phyloP scores from a whole-genome alignment of 2,888 invertebrate species.

The Carpatolechia fugitivella region DNA sequence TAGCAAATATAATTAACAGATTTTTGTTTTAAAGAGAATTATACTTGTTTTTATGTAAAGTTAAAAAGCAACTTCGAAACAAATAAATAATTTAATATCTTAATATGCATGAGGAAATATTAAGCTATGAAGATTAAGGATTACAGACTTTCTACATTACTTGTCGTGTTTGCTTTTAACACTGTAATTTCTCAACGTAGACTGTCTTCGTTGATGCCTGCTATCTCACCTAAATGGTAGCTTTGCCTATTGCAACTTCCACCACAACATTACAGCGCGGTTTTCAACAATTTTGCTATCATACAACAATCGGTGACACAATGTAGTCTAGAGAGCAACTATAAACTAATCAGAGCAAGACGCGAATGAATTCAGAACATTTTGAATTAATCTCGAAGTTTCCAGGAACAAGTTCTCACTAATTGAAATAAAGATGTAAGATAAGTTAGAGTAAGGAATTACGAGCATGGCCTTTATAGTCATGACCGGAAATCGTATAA shows the following conservation, averaged over 20 bases:
- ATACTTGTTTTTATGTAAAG: too few species aligned
- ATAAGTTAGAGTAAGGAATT: neutral
- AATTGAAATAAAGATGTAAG: neutral
- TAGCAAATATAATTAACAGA: too few species aligned
- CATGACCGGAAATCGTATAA: neutral
- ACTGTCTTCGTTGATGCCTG: neutral
- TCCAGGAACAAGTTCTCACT: neutral
- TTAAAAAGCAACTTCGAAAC: too few species aligned
- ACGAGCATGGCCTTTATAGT: neutral
- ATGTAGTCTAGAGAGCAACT: slow-evolving; percentile 13
- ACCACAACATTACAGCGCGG: neutral
- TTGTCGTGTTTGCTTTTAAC: neutral
- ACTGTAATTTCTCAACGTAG: neutral
- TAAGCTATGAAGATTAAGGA: too few species aligned
- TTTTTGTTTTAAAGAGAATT: too few species aligned
- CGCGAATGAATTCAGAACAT: slow-evolving; percentile 9
- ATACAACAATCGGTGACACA: slow-evolving; percentile 5
- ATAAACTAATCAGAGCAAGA: slow-evolving; percentile 25
- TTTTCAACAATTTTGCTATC: neutral
- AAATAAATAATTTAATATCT: too few species aligned
- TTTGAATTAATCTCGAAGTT: neutral
- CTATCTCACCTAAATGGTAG: neutral
- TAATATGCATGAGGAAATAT: too few species aligned
- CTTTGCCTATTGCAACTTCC: neutral
- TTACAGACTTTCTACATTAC: too few species aligned